phyloP scores from a whole-genome alignment of 35 echinoderm and acorn worm genomes.

The Heliocidaris erythrogramma region DNA sequence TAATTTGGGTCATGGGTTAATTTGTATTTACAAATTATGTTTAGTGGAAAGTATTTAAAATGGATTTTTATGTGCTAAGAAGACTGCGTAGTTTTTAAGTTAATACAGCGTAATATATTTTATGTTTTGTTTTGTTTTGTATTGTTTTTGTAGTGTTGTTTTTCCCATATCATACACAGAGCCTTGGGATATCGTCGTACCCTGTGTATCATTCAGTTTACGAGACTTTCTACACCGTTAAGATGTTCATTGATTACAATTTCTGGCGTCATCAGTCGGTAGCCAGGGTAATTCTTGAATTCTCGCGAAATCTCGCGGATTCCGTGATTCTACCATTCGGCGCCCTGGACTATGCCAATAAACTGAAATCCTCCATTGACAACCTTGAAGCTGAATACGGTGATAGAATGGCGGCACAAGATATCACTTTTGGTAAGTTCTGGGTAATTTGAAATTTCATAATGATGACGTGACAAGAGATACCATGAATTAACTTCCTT shows the following conservation, averaged over 20 bases:
- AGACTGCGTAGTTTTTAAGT: no score
- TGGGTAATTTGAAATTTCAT: no score
- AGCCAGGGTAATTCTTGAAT: conserved; percentile 69
- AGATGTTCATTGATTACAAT: conserved; percentile 63
- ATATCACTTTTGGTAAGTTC: conserved; percentile 85
- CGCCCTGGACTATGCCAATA: conserved; percentile 65
- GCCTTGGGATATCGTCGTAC: conserved; percentile 68
- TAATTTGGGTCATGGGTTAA: no score
- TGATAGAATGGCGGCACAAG: conserved; percentile 51
- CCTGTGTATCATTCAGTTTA: conserved; percentile 92
- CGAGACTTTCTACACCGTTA: conserved; percentile 85
- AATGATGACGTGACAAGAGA: no score
- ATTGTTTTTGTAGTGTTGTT: no score
- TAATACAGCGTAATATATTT: no score
- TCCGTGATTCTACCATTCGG: conserved; percentile 79
- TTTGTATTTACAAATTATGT: no score
- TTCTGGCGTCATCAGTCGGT: conserved; percentile 80
- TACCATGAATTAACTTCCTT: no score
- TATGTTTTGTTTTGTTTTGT: neutral
- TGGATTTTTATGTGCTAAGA: no score
- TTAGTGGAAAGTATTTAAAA: no score
- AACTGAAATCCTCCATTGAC: conserved; percentile 69
- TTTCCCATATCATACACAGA: conserved; percentile 19
- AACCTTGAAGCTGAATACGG: conserved; percentile 66
- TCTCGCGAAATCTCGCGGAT: conserved; percentile 79